phyloP scores from a whole-genome alignment of 1,140 invertebrate species.

The Mya arenaria region DNA sequence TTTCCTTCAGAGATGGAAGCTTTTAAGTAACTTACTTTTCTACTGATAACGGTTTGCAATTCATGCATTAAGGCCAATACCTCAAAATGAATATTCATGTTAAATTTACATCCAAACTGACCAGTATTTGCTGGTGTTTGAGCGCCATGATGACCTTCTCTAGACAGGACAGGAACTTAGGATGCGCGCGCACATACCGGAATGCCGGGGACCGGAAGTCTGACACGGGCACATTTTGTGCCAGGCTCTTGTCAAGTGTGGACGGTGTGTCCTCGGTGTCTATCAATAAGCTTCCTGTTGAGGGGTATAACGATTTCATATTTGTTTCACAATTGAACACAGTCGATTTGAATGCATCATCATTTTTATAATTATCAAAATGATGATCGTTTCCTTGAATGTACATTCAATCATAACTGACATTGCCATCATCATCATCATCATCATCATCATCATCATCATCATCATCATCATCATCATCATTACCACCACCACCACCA shows the following conservation, averaged over 20 bases:
- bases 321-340: not conserved
- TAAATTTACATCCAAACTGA: no score
- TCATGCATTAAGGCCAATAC: no score
- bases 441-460: no score
- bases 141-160: constrained; percentile 30
- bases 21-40: no score
- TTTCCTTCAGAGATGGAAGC: no score
- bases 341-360: no score
- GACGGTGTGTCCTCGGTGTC: not conserved
- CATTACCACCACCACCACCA: not conserved
- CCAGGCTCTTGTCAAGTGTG: constrained; percentile 10
- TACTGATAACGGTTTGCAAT: no score
- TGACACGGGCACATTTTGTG: constrained; percentile 26
- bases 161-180: constrained; percentile 8
- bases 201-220: not conserved
- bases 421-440: no score
- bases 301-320: not conserved
- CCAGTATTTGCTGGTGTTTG: not conserved
- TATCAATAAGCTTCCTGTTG: constrained; percentile 16
- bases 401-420: no score
- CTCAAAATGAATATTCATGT: no score
- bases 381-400: no score
- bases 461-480: not conserved
- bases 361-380: no score
- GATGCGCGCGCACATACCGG: constrained; percentile 33